A percentile compares a stretch with the other conserved stretches of the same genome.
Conservation (phyloP, 2,888 invertebrate genomes). For the Melanchra persicariae region DNA sequence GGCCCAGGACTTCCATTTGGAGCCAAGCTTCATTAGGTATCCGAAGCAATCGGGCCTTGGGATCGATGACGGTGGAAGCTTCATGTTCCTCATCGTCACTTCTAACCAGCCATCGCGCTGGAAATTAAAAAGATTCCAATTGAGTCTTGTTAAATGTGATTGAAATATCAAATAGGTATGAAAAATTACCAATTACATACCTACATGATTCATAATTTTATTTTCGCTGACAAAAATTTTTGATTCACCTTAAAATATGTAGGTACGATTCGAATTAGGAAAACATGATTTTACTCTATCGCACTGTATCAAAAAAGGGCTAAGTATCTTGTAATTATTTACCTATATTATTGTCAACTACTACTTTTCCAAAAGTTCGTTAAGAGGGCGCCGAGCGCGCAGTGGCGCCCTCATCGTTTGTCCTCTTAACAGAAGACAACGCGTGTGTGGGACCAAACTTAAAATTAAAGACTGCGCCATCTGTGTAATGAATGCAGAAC, state of each 20-base stretch:
- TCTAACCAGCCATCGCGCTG: constrained; percentile 89
- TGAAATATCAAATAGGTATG: no score
- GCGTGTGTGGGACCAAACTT: background rate
- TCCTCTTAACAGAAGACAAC: constrained; percentile 27
- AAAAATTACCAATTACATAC: no score
- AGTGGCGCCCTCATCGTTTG: no score
- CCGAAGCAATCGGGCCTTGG: constrained; percentile 97
- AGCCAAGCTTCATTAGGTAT: constrained; percentile 96
- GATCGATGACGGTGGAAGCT: constrained; percentile 95
- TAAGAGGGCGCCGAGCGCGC: no score
- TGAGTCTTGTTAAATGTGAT: background rate
- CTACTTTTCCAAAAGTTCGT: constrained; percentile 36
- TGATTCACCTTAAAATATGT: no score
- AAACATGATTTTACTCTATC: constrained; percentile 25
- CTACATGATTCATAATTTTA: no score
- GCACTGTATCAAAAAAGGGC: constrained; percentile 36
- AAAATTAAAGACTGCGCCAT: constrained; percentile 39
- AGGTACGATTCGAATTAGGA: no score
- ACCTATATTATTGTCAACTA: constrained; percentile 23
- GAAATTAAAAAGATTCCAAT: constrained; percentile 42
- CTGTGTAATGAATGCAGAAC: constrained; percentile 32
- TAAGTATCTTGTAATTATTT: constrained; percentile 28
- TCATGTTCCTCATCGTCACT: constrained; percentile 94
- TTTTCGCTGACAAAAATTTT: no score
- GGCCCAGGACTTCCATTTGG: constrained; percentile 97